Evolutionary conservation across 2,888 invertebrate species (phyloP), one percentile per base, ranked within the genome.

Genomic region (Agapostemon virescens): DNA sequence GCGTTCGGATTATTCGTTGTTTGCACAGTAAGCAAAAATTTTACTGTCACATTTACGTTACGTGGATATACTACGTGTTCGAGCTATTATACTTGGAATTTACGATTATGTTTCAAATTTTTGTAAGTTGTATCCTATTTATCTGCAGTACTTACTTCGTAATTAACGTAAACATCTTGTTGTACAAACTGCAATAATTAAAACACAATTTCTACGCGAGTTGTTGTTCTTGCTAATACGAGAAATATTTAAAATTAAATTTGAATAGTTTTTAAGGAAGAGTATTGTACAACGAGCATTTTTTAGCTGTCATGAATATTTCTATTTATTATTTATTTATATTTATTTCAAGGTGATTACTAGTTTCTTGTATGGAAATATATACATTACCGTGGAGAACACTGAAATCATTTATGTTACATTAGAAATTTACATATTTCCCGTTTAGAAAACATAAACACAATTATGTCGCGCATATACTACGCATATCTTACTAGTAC

Each of bases 71-170:
- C n/a, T n/a, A 1, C 23, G 49, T 23, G 36, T 30, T 13, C 55
- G 15, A 15, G 36, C 23, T 55, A n/a, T n/a, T n/a, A n/a, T n/a
- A 23, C 33, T 61, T 13, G 30, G 33, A 78, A 55, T 33, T 23
- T 13, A 30, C n/a, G 49, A 30, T 69, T 23, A 80, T 80, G 80
- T 79, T 80, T 61, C 49, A 72, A 64, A 52, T 79, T 36, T 33
- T 36, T 20, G 80, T 80, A 69, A 80, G 80, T 80, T 13, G n/a
- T 17, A 45, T 17, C 30, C 9, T 6, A 52, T 3, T 20, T 64
- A 26, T 63, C 20, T 61, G 9, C 13, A 52, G 23, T 23, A 23
- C 52, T 23, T 15, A 49, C n/a, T n/a, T n/a, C n/a, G 2, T n/a
- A 0, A 7, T 49, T 3, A n/a, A 45, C 3, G 2, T 17, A 2